Base-by-base conservation (phyloP, 2,888 invertebrate genomes). In the Mycogona germanica region DNA sequence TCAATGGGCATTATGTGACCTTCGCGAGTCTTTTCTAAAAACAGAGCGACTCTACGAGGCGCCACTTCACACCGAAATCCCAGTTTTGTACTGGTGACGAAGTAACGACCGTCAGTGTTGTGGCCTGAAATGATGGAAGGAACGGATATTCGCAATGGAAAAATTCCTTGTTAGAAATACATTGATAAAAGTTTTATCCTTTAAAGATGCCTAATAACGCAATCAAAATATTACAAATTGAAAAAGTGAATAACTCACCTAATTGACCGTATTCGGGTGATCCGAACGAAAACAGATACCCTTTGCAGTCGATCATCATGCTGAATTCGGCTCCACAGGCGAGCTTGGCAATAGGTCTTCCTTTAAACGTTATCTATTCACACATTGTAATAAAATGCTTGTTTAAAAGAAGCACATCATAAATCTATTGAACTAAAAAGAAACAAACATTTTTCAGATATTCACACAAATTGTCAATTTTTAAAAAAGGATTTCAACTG, bases 21-120 rank as follows among this genome's bases (percentile, higher is more conserved):
- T 84, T 91, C 73, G 83, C 91, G 57, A 76, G 64, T 78, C 70
- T 88, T 88, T 70, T 93, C 92, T 60, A 91, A 84, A 70, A 83
- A 95, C 26, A 87, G 75, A 7, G 83, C 80, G 51, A 95, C 79
- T 64, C 85, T 81, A 65, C 89, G 85, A 5, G 93, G 93, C 46
- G 79, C 76, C 51, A 82, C 80, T 70, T 89, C 88, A 70, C 81
- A 87, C 68, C 86, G 83, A 75, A 80, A 93, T 62, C 84, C 82
- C 65, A 93, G 74, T 67, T 88, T 92, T 35, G 84, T 91, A 60
- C 83, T 84, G 14, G 86, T 87, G 55, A 89, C 82, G 70, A 95
- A 92, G 69, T 87, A 93, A 69, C 92, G 89, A 23, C 93, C 93
- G 69, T 93, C 93, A 0, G 91, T 87, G 69, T 93, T 93, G 70